Percentiles rank a stretch among this genome's conserved stretches.
These are phyloP conservation scores for Glyptemys insculpta DNA, from an alignment of 2,797 vertebrate genomes.

Conservation along the genomic window DNA sequence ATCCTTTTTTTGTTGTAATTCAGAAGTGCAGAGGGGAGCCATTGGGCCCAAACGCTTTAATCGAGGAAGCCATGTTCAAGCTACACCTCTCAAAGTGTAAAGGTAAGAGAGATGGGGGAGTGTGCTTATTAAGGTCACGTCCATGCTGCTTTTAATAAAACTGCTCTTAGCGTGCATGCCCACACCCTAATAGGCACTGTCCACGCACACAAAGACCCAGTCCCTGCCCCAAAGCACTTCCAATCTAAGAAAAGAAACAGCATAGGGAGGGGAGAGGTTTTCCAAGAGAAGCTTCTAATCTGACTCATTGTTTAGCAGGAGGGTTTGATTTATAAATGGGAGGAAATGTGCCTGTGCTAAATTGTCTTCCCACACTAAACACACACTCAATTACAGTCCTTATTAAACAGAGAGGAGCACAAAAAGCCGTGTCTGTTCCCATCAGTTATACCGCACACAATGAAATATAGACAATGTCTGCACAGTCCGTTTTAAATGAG, in stretches of 20 bases:
- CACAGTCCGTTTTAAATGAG: background rate
- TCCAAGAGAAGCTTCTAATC: background rate
- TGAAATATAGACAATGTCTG: background rate
- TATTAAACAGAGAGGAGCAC: background rate
- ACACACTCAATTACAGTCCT: background rate
- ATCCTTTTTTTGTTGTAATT: background rate
- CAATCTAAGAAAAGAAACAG: background rate
- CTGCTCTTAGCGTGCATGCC: background rate
- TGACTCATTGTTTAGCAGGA: background rate
- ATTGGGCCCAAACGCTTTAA: background rate
- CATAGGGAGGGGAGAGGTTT: background rate
- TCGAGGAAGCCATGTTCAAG: background rate
- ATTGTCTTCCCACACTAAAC: constrained; percentile 1
- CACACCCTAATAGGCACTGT: background rate
- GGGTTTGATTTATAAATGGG: constrained; percentile 5
- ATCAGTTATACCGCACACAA: background rate
- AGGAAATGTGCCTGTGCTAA: background rate
- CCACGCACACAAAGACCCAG: rapidly evolving
- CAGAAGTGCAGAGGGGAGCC: background rate
- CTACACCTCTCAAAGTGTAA: background rate
- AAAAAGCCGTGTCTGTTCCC: rapidly evolving
- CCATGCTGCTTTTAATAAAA: background rate
- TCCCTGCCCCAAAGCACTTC: background rate
- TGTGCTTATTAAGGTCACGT: background rate
- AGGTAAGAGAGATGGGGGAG: background rate